Base-by-base conservation (phyloP, 2,888 invertebrate genomes). In the Drosophila nr. perissopoda region DNA sequence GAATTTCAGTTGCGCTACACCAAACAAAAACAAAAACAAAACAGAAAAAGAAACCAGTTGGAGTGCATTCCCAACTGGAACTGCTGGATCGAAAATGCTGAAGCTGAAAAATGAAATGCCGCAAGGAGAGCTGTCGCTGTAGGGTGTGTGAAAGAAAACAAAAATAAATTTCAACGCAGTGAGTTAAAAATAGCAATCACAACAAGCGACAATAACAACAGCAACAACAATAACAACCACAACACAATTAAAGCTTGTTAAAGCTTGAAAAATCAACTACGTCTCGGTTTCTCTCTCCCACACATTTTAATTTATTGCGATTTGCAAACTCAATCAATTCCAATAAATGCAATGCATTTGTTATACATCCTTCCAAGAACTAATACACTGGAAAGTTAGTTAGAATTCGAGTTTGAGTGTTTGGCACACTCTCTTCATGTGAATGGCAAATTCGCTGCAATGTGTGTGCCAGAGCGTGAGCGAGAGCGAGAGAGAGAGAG, bases 121-220 rank as follows among this genome's bases (percentile, higher is more conserved):
- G 5, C 10, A 25, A 10, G 13, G 36, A 10, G 11, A 34, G 29
- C 11, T 21, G 51, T 1, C n/a, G 1, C 21, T n/a, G 65, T 54
- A 80, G 78, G 36, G 73, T 67, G 65, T 8, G 40, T 60, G 29
- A 59, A 56, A 62, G 29, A 66, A 73, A 71, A 67, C 62, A 60
- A 62, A 65, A 58, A 69, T 52, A 63, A 49, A 72, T 49, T 73
- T 51, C 49, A 76, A 56, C 71, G 58, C 80, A 65, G 25, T 51
- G 34, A 48, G 58, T 76, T 81, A 83, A 77, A 68, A 77, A 84
- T 66, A 87, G 74, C 21, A 52, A 58, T 38, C 45, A 42, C 52
- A 66, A 65, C 64, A 64, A 64, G 40, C 49, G 36, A 59, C 48
- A 40, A 36, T 45, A 34, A 36, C n/a, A 7, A n/a, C 31, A 51